Evolutionary conservation across 2,888 invertebrate species (phyloP).

Genomic region (Chironomus tentans): DNA sequence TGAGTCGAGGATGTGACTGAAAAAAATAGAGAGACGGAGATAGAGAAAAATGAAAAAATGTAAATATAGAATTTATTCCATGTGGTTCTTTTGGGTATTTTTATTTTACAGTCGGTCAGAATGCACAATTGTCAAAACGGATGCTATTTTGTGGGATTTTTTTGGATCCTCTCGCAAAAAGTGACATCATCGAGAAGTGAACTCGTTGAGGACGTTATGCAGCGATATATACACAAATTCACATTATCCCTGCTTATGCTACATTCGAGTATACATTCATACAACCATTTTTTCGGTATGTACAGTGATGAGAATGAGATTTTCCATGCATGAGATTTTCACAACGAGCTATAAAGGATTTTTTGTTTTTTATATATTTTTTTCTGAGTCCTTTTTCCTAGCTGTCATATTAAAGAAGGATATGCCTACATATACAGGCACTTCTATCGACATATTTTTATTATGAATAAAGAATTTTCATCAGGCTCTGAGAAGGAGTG

Average conservation of each 20-base stretch:
- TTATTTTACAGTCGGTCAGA: background rate
- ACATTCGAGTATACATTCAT: no score
- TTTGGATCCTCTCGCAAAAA: background rate
- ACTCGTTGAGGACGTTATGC: background rate
- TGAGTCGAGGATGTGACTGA: background rate
- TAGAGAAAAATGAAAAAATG: background rate
- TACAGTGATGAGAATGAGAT: background rate
- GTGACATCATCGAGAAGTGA: background rate
- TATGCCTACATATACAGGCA: background rate
- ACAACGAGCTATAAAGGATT: background rate
- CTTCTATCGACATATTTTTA: background rate
- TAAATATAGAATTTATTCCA: conserved; percentile 3
- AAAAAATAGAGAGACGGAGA: background rate
- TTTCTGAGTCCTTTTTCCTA: background rate
- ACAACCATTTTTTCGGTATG: background rate
- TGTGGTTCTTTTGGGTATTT: background rate
- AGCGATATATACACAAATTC: background rate
- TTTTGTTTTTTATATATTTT: background rate
- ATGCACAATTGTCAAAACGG: conserved; percentile 14
- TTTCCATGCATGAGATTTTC: background rate
- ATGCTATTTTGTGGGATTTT: background rate
- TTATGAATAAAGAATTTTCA: background rate
- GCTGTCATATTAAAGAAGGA: background rate
- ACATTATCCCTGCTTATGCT: background rate
- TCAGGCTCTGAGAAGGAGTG: background rate